These are phyloP conservation scores for Burhinus bistriatus DNA, from an alignment of 2,113 vertebrate species.

Conservation along the genomic window DNA sequence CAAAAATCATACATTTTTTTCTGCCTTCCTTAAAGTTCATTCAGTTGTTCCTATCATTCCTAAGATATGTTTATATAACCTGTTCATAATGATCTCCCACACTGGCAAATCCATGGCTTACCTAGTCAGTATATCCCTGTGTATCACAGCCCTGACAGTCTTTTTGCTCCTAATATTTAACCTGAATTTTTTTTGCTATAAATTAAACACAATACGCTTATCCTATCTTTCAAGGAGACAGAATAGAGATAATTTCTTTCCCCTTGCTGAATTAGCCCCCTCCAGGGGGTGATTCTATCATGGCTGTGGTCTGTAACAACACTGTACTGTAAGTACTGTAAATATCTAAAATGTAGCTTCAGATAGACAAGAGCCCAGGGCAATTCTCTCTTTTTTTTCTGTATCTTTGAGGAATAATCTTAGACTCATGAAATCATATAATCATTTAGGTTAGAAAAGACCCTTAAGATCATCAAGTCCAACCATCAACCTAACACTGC, in stretches of 20 bases:
- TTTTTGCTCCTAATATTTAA: neutral
- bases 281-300: rapidly evolving
- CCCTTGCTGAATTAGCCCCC: neutral
- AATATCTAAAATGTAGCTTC: neutral
- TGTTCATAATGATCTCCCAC: neutral
- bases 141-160: neutral
- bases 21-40: neutral
- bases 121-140: neutral
- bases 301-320: neutral
- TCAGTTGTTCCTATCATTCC: neutral
- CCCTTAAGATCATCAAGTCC: neutral
- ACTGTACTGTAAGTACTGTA: neutral
- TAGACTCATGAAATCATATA: neutral
- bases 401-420: neutral
- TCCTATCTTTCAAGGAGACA: neutral
- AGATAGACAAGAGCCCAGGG: neutral
- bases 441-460: neutral
- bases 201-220: neutral
- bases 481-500: neutral
- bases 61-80: neutral
- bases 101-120: neutral
- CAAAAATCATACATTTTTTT: neutral
- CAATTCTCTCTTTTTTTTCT: neutral
- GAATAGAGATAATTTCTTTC: neutral
- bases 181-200: neutral